A percentile compares a stretch with the other conserved stretches of the same genome.
Evolutionary conservation across 2,113 vertebrate species (phyloP).

Genomic region (Rousettus leschenaultii): DNA sequence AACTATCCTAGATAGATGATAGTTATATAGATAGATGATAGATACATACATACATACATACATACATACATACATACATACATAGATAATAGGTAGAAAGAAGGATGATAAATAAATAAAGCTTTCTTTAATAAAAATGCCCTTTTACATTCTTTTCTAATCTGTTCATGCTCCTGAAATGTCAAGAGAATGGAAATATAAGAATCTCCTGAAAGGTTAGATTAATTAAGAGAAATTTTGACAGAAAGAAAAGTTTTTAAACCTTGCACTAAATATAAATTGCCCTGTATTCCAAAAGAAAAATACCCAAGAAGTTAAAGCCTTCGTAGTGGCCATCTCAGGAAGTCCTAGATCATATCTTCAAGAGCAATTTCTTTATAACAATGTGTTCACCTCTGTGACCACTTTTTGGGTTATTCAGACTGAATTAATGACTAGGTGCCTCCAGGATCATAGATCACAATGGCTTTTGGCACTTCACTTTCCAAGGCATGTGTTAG

Average conservation of each 20-base stretch:
- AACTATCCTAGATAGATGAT: background rate
- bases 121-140: conserved; percentile 15
- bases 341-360: background rate
- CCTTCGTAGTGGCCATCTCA: background rate
- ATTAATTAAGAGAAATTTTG: conserved; percentile 43
- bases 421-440: background rate
- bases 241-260: conserved; percentile 31
- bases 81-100: background rate
- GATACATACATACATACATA: background rate
- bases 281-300: background rate
- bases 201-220: conserved; percentile 31
- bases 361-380: background rate
- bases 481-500: background rate
- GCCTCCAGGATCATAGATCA: background rate
- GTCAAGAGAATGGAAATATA: background rate
- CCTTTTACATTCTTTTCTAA: conserved; percentile 1
- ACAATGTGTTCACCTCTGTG: background rate
- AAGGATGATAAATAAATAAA: background rate
- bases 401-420: background rate
- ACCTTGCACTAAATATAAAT: background rate
- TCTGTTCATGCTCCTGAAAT: conserved; percentile 22
- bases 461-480: background rate
- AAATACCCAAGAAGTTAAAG: background rate
- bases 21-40: background rate
- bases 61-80: background rate